A percentile compares a stretch with the other conserved stretches of the same genome.
Evolutionary conservation across 2,797 vertebrate species (phyloP).

Genomic region (Lacerta viridis): DNA sequence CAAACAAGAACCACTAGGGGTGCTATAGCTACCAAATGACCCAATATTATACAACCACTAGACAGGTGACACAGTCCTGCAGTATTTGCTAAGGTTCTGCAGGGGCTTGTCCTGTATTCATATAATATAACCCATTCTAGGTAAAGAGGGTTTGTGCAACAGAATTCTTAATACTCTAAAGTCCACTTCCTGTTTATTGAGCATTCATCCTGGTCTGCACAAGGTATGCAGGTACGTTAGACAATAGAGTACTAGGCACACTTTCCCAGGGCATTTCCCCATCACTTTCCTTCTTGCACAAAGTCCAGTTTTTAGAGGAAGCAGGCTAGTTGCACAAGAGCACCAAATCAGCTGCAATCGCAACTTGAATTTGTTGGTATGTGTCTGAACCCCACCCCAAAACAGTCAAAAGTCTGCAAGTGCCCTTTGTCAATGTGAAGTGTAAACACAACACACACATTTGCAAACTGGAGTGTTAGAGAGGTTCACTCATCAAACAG

Average conservation of each 20-base stretch:
- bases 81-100: background rate
- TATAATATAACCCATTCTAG: background rate
- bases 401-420: too few relatives aligned
- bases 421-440: background rate
- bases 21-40: background rate
- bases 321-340: too few relatives aligned
- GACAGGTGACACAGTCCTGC: background rate
- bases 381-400: too few relatives aligned
- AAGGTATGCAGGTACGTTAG: too few relatives aligned
- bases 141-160: background rate
- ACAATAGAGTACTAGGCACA: too few relatives aligned
- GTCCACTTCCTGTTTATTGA: background rate
- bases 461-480: background rate
- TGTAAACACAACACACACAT: background rate
- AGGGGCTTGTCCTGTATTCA: background rate
- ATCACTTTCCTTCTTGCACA: too few relatives aligned
- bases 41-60: background rate
- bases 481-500: background rate
- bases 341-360: too few relatives aligned
- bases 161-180: background rate
- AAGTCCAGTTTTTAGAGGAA: too few relatives aligned
- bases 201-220: too few relatives aligned
- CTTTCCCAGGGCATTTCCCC: too few relatives aligned
- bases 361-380: too few relatives aligned
- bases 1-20: background rate